A percentile compares a stretch with the other conserved stretches of the same genome.
phyloP scores from a whole-genome alignment of 2,113 vertebrate genomes.

The Prunella fulvescens region DNA sequence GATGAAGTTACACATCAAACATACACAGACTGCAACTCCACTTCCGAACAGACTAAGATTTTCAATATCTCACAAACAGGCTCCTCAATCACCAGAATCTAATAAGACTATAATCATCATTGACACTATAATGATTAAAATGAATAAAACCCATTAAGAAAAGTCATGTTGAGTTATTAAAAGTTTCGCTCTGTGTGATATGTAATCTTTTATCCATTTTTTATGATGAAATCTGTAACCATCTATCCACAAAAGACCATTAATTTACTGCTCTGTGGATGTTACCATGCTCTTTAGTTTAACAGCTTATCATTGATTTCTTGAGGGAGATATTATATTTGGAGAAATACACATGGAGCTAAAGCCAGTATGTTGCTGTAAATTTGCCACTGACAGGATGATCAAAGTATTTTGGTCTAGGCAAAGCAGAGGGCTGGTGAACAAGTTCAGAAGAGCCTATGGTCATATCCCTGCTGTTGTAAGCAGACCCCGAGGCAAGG shows the following conservation, averaged over 20 bases:
- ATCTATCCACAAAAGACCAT: slow-evolving; percentile 90
- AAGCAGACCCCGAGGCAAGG: slow-evolving; percentile 65
- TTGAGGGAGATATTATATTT: slow-evolving; percentile 84
- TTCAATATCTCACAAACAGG: slow-evolving; percentile 82
- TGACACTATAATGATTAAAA: slow-evolving; percentile 99
- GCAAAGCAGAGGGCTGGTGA: slow-evolving; percentile 49
- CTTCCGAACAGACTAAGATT: slow-evolving; percentile 72
- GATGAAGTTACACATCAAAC: slow-evolving; percentile 80
- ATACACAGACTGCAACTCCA: slow-evolving; percentile 60
- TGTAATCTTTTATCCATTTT: slow-evolving; percentile 91
- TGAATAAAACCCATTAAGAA: slow-evolving; percentile 99
- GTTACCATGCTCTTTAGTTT: slow-evolving; percentile 86
- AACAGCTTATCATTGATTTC: slow-evolving; percentile 87
- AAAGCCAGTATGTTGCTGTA: slow-evolving; percentile 73
- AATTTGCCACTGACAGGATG: slow-evolving; percentile 81
- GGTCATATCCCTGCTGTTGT: slow-evolving; percentile 54
- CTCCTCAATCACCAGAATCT: slow-evolving; percentile 92
- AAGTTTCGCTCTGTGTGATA: slow-evolving; percentile 87
- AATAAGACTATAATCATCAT: slow-evolving; percentile 98
- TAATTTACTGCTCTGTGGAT: slow-evolving; percentile 87
- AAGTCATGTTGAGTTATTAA: slow-evolving; percentile 96
- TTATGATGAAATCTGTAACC: slow-evolving; percentile 91
- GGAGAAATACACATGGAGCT: slow-evolving; percentile 80
- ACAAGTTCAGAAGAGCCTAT: slow-evolving; percentile 64
- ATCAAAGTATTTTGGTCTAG: slow-evolving; percentile 75